A percentile compares a stretch with the other conserved stretches of the same genome.
Evolutionary conservation across 2,797 vertebrate species (phyloP).

Genomic region (Antennarius maculatus): DNA sequence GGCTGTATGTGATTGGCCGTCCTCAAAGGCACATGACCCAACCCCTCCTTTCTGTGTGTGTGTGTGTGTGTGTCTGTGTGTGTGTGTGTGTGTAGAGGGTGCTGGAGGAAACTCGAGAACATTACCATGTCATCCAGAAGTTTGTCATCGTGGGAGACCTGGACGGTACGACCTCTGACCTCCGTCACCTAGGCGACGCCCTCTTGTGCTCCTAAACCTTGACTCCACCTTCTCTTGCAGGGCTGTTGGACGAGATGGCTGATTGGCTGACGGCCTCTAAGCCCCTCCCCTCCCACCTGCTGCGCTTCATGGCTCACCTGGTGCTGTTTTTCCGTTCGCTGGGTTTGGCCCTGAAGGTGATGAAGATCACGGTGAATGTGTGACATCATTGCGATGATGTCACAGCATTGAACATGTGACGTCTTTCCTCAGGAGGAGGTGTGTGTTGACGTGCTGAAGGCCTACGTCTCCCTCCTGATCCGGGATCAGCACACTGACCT

Average conservation of each 20-base stretch:
- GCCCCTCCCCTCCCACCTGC: slow-evolving; percentile 91
- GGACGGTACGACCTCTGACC: slow-evolving; percentile 83
- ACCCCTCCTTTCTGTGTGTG: too few species aligned
- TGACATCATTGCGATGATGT: too few species aligned
- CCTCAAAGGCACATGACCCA: background rate
- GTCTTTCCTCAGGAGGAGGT: slow-evolving; percentile 86
- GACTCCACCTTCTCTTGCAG: slow-evolving; percentile 61
- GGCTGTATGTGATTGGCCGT: background rate
- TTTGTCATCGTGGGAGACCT: slow-evolving; percentile 93
- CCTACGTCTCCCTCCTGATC: slow-evolving; percentile 90
- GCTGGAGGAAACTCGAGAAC: slow-evolving; percentile 92
- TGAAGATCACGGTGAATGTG: background rate
- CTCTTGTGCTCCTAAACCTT: background rate
- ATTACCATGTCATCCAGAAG: slow-evolving; percentile 96
- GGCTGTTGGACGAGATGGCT: slow-evolving; percentile 92
- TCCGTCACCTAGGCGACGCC: background rate
- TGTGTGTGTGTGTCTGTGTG: too few species aligned
- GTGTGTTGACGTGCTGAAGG: slow-evolving; percentile 90
- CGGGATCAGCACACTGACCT: slow-evolving; percentile 88
- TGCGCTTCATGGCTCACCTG: slow-evolving; percentile 96
- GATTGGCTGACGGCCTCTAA: slow-evolving; percentile 89
- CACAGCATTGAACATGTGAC: too few species aligned
- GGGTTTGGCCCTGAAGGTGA: slow-evolving; percentile 92
- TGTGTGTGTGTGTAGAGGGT: slow-evolving; percentile 82
- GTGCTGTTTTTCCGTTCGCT: slow-evolving; percentile 93